Conservation (phyloP, 2,113 vertebrate species). For the Sprattus sprattus region DNA sequence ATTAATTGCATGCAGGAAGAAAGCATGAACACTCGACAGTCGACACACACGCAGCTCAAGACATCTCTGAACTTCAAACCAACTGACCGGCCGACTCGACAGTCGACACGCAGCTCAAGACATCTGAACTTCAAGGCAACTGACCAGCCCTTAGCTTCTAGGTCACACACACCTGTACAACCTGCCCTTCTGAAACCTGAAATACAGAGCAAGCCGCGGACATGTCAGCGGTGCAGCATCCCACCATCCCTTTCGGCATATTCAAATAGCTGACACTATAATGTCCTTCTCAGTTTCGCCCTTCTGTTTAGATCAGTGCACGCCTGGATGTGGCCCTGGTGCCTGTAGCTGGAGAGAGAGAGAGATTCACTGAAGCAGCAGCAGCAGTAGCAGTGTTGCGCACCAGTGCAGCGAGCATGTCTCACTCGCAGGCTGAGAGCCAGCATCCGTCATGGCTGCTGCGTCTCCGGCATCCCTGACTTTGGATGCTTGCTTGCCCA, state of each 20-base stretch:
- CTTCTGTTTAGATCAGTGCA: neutral
- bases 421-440: neutral
- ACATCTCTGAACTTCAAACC: neutral
- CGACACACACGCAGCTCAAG: neutral
- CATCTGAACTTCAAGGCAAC: neutral
- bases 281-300: neutral
- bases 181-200: neutral
- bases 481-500: neutral
- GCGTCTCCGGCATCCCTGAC: neutral
- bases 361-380: conserved; percentile 10
- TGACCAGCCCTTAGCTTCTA: neutral
- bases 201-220: neutral
- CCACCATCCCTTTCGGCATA: neutral
- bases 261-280: neutral
- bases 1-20: neutral
- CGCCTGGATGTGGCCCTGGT: neutral
- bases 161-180: neutral
- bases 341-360: neutral
- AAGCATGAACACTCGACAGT: neutral
- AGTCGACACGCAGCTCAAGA: neutral
- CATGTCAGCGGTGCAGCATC: neutral
- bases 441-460: neutral
- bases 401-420: conserved; percentile 49
- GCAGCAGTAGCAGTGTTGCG: conserved; percentile 59
- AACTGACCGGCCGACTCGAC: neutral